A percentile compares a stretch with the other conserved stretches of the same genome.
Conservation (phyloP, 1,140 invertebrate genomes). For the Trissolcus basalis region DNA sequence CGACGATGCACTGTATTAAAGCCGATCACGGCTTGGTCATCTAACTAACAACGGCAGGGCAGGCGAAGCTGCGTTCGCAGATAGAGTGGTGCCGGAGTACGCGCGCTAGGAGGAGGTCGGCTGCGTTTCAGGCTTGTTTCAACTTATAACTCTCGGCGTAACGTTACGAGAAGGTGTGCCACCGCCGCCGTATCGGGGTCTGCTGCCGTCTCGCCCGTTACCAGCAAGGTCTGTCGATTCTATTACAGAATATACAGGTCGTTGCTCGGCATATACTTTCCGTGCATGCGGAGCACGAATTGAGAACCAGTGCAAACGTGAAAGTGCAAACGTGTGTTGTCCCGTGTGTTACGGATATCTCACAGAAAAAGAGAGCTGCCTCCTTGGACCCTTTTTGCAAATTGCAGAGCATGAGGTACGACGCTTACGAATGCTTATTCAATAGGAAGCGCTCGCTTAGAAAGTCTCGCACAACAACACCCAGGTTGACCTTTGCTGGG, state of each 20-base stretch:
- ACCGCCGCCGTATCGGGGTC: constrained; percentile 30
- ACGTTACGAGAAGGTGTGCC: constrained; percentile 67
- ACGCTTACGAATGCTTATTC: not conserved
- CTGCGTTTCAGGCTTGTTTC: constrained; percentile 57
- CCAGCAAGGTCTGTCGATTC: constrained; percentile 53
- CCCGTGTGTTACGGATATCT: constrained; percentile 30
- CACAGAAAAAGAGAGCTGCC: not conserved
- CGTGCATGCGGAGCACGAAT: constrained; percentile 27
- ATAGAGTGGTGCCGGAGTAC: constrained; percentile 47
- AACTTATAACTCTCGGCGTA: constrained; percentile 61
- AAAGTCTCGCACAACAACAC: constrained; percentile 13
- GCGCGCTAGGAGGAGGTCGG: constrained; percentile 58
- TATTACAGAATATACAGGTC: constrained; percentile 50
- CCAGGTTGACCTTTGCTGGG: no score
- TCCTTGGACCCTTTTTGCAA: not conserved
- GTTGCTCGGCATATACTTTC: constrained; percentile 50
- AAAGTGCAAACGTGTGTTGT: constrained; percentile 59
- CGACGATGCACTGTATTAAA: constrained; percentile 68
- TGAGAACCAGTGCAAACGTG: constrained; percentile 61
- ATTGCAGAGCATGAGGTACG: constrained; percentile 23
- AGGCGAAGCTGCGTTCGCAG: constrained; percentile 51
- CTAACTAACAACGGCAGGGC: constrained; percentile 44
- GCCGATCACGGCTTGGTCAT: constrained; percentile 57
- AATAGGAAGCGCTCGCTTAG: constrained; percentile 9
- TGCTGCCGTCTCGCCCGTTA: constrained; percentile 57